A percentile compares a stretch with the other conserved stretches of the same genome.
Evolutionary conservation across 92 coral and sea anemone genomes (phyloP).

Genomic region (Bergia sp.): DNA sequence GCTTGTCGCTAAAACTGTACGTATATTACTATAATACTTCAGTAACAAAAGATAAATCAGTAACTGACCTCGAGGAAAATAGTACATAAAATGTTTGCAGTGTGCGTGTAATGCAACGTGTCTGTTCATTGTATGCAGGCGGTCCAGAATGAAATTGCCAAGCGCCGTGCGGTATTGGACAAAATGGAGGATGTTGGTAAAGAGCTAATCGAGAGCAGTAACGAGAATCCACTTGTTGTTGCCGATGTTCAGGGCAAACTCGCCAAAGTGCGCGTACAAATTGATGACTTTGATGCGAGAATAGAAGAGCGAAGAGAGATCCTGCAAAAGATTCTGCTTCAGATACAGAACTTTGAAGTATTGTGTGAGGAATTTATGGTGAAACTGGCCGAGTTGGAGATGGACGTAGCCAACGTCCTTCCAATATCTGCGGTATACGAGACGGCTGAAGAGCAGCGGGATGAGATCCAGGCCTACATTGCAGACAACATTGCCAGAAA

Average conservation of each 20-base stretch:
- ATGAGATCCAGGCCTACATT: slow-evolving; percentile 61
- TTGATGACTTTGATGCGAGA: slow-evolving; percentile 78
- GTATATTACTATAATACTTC: no score
- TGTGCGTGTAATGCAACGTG: no score
- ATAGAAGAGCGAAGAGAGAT: slow-evolving; percentile 79
- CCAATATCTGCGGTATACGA: slow-evolving; percentile 80
- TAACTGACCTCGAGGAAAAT: no score
- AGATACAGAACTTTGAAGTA: slow-evolving; percentile 79
- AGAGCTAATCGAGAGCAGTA: slow-evolving; percentile 67
- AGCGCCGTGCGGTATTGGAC: slow-evolving; percentile 68
- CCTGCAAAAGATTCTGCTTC: slow-evolving; percentile 73
- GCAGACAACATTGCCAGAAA: slow-evolving; percentile 69
- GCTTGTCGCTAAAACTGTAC: no score
- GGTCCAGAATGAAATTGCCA: slow-evolving; percentile 77
- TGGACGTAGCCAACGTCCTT: slow-evolving; percentile 65
- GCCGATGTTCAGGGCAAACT: slow-evolving; percentile 90
- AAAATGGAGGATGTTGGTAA: slow-evolving; percentile 77
- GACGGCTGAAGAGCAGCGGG: slow-evolving; percentile 76
- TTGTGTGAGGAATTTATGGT: slow-evolving; percentile 58
- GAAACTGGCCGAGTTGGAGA: slow-evolving; percentile 66
- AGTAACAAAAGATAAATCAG: no score
- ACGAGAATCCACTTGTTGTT: slow-evolving; percentile 78
- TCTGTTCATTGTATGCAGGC: slow-evolving; percentile 48
- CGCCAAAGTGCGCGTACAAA: slow-evolving; percentile 73
- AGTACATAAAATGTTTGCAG: no score